Evolutionary conservation across 2,113 vertebrate species (phyloP), one percentile per base, ranked within the genome.

Genomic region (Cygnus buccinator): DNA sequence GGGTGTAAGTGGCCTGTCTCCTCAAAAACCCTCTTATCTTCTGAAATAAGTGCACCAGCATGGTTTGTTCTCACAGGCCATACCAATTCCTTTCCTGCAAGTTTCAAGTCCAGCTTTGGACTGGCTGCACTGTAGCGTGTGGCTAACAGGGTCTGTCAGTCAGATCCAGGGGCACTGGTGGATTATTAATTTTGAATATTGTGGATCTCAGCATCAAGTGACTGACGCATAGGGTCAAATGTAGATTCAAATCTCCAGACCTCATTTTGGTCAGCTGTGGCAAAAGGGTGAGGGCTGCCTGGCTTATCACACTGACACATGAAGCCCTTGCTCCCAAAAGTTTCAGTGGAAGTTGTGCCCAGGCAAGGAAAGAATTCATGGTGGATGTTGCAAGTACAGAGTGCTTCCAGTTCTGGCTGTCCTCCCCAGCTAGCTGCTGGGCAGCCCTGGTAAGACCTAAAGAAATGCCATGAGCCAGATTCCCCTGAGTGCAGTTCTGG

Each of bases 71-170:
- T 62, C 57, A 81, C 41, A 77, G 25, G 22, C 29, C 71, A 22
- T 21, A 43, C 20, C 22, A 48, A 9, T 14, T 50, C 4, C 2
- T 74, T 73, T 91, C 57, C 35, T 72, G 10, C 44, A 46, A 71
- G 50, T 21, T 16, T 5, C 18, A 77, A 1, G 61, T 86, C 59
- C 70, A 37, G 33, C 89, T 87, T 75, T 31, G 1, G 13, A 39
- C 35, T 16, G 10, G n/a, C 39, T 50, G 41, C 59, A 58, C 23
- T 15, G 31, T 23, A 52, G 43, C 6, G 1, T 0, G 1, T 35
- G n/a, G 19, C 43, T 82, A 70, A 68, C 37, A 22, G 55, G 12
- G 75, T 22, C 41, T 19, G 43, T 84, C 63, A 80, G 55, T 15
- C 41, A 84, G 59, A 80, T 39, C 11, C 35, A 68, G 22, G 63